Conservation (phyloP, 1,140 invertebrate genomes). For the Euura lappo region DNA sequence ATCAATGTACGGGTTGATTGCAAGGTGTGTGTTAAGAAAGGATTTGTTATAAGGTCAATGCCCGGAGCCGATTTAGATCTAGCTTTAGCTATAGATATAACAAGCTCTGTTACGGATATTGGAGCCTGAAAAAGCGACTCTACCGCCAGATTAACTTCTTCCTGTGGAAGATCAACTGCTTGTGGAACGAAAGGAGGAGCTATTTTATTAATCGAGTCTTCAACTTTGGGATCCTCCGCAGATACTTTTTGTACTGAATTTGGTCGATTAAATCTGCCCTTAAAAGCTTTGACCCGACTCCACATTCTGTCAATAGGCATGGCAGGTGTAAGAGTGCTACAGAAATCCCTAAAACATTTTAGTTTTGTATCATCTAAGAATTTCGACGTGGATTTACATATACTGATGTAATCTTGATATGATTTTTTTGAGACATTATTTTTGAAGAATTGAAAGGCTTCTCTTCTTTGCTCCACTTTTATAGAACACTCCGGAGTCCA, state of each 20-base stretch:
- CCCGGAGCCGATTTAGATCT: neutral
- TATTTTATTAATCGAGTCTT: neutral
- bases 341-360: neutral
- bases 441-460: neutral
- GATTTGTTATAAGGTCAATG: neutral
- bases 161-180: neutral
- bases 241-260: neutral
- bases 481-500: neutral
- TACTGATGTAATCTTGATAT: no score
- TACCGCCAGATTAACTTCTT: no score
- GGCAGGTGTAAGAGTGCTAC: neutral
- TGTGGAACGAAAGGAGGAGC: neutral
- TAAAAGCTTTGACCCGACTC: neutral
- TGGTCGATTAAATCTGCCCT: neutral
- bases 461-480: neutral
- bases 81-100: no score
- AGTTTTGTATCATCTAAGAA: neutral
- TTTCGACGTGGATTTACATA: no score
- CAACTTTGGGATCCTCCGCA: neutral
- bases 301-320: neutral
- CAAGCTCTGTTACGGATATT: no score
- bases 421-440: no score
- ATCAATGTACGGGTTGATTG: no score
- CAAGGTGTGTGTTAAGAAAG: no score
- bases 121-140: no score